Percentiles rank a stretch among this genome's conserved stretches.
Evolutionary conservation across 2,113 vertebrate species (phyloP).

Genomic region (Micromys minutus): DNA sequence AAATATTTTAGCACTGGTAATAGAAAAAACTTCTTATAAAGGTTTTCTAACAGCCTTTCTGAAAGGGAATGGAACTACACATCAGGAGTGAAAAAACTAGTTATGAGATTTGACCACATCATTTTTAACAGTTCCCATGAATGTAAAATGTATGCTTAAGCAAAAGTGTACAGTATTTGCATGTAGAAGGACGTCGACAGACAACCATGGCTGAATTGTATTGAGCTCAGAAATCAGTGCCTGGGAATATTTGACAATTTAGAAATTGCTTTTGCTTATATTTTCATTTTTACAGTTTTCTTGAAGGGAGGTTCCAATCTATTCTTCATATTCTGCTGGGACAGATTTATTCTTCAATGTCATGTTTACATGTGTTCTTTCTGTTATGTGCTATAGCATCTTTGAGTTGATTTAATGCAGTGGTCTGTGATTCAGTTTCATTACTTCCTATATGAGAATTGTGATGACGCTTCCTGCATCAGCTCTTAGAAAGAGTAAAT

Average conservation of each 20-base stretch:
- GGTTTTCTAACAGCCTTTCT: constrained; percentile 65
- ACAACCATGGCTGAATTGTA: constrained; percentile 52
- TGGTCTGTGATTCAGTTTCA: background rate
- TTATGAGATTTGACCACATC: constrained; percentile 64
- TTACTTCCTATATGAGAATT: background rate
- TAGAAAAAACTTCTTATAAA: constrained; percentile 41
- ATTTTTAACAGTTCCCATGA: constrained; percentile 65
- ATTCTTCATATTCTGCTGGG: constrained; percentile 11
- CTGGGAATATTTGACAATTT: constrained; percentile 69
- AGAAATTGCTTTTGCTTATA: constrained; percentile 64
- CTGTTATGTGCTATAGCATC: background rate
- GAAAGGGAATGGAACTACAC: constrained; percentile 67
- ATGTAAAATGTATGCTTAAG: constrained; percentile 62
- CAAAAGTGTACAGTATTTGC: constrained; percentile 41
- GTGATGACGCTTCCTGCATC: background rate
- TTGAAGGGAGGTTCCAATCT: constrained; percentile 49
- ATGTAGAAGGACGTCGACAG: constrained; percentile 43
- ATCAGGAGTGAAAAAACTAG: constrained; percentile 62
- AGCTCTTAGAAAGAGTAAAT: background rate
- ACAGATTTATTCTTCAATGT: constrained; percentile 40
- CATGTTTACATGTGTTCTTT: constrained; percentile 16
- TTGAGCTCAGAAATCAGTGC: constrained; percentile 66
- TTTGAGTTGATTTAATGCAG: background rate
- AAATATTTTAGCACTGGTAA: constrained; percentile 73
- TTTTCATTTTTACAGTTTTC: constrained; percentile 66